Percentiles rank a stretch among this genome's conserved stretches.
Conservation (phyloP, 1,140 invertebrate species). For the Drosophila saltans region DNA sequence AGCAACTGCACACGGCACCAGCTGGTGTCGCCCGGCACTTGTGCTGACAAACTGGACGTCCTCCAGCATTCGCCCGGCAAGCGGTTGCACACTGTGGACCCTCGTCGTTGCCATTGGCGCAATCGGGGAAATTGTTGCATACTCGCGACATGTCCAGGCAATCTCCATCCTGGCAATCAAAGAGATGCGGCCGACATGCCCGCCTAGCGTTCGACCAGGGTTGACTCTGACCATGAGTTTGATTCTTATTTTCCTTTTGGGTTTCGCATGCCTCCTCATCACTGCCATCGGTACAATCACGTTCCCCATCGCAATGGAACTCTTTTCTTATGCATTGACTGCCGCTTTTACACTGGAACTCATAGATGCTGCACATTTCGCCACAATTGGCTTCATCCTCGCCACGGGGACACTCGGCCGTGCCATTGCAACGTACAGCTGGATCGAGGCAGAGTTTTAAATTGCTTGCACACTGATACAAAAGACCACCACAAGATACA, state of each 20-base stretch:
- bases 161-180: conserved; percentile 83
- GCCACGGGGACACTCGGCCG: conserved; percentile 88
- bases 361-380: conserved; percentile 83
- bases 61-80: conserved; percentile 34
- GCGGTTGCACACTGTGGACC: conserved; percentile 60
- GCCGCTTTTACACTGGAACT: conserved; percentile 85
- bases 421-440: conserved; percentile 86
- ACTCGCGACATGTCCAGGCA: conserved; percentile 85
- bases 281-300: conserved; percentile 87
- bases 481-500: conserved; percentile 41
- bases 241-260: conserved; percentile 29
- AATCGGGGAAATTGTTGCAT: conserved; percentile 88
- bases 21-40: conserved; percentile 83
- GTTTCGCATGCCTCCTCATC: conserved; percentile 86
- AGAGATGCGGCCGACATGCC: conserved; percentile 63
- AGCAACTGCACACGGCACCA: conserved; percentile 88
- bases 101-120: conserved; percentile 82
- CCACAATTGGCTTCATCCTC: conserved; percentile 86
- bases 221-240: background rate
- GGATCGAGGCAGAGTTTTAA: conserved; percentile 84
- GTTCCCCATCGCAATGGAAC: conserved; percentile 88
- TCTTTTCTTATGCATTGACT: conserved; percentile 85
- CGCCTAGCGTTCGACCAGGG: conserved; percentile 21
- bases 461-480: conserved; percentile 86
- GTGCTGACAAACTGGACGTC: conserved; percentile 83